Conservation (phyloP, 53 echinoderm and acorn worm species). For the Holothuria leucospilota region DNA sequence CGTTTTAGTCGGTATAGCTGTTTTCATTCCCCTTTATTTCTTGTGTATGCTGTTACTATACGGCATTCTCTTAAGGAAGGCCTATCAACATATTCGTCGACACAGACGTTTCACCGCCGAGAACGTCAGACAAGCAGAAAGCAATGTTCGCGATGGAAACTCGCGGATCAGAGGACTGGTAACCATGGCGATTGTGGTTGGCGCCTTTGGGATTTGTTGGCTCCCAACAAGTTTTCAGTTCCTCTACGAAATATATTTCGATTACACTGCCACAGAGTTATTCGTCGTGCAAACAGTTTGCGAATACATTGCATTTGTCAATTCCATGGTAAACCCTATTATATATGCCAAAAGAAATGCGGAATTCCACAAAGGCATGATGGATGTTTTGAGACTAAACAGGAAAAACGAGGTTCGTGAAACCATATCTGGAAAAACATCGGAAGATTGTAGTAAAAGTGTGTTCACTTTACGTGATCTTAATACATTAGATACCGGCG, state of each 20-base stretch:
- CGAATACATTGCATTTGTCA: conserved; percentile 28
- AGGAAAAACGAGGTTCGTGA: no score
- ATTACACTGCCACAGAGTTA: not conserved
- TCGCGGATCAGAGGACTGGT: conserved; percentile 28
- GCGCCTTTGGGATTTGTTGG: conserved; percentile 40
- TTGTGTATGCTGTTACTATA: conserved; percentile 16
- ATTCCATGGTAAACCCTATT: conserved; percentile 41
- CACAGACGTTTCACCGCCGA: not conserved
- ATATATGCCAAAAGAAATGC: conserved; percentile 31
- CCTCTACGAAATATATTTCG: conserved; percentile 21
- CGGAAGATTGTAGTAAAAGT: no score
- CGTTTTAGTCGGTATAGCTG: conserved; percentile 14
- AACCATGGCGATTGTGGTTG: conserved; percentile 26
- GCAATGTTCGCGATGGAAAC: not conserved
- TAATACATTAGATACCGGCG: no score
- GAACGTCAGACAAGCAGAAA: not conserved
- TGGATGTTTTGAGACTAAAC: not conserved
- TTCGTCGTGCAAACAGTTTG: conserved; percentile 13
- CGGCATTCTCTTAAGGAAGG: conserved; percentile 16
- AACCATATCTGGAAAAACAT: no score
- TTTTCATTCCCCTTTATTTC: conserved; percentile 26
- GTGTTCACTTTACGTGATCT: no score
- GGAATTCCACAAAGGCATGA: conserved; percentile 13
- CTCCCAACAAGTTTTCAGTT: conserved; percentile 38
- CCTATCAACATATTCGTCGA: conserved; percentile 19